Evolutionary conservation across 2,888 invertebrate genomes (phyloP).

Genomic region (Eledone cirrhosa): DNA sequence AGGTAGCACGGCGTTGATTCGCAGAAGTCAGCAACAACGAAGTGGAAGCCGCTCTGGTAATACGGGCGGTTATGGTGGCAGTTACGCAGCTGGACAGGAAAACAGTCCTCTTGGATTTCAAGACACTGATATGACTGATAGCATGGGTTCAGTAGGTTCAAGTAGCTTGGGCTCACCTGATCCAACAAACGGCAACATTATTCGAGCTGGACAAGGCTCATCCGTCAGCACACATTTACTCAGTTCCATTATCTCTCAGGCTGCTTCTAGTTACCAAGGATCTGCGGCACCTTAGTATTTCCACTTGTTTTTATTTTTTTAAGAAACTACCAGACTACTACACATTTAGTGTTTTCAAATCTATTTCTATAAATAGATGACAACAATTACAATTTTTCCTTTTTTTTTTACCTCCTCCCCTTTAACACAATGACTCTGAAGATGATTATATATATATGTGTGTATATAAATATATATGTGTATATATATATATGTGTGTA

Average conservation of each 20-base stretch:
- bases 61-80: conserved; percentile 1
- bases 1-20: conserved; percentile 26
- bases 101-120: conserved; percentile 27
- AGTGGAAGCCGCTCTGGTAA: conserved; percentile 13
- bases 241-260: conserved; percentile 16
- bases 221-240: conserved; percentile 15
- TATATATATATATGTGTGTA: too few species aligned
- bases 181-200: background rate
- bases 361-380: too few species aligned
- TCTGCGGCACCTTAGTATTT: too few species aligned
- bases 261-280: background rate
- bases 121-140: conserved; percentile 28
- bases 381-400: too few species aligned
- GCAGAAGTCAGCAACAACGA: conserved; percentile 24
- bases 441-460: too few species aligned
- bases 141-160: conserved; percentile 27
- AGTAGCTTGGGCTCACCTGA: conserved; percentile 26
- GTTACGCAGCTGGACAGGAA: conserved; percentile 19
- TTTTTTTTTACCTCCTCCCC: too few species aligned
- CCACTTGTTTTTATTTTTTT: too few species aligned
- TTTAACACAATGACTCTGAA: too few species aligned
- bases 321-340: too few species aligned
- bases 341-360: too few species aligned
- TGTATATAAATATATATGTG: too few species aligned
- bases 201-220: background rate